Evolutionary conservation across 2,888 invertebrate species (phyloP).

Genomic region (Cryptops parisi): DNA sequence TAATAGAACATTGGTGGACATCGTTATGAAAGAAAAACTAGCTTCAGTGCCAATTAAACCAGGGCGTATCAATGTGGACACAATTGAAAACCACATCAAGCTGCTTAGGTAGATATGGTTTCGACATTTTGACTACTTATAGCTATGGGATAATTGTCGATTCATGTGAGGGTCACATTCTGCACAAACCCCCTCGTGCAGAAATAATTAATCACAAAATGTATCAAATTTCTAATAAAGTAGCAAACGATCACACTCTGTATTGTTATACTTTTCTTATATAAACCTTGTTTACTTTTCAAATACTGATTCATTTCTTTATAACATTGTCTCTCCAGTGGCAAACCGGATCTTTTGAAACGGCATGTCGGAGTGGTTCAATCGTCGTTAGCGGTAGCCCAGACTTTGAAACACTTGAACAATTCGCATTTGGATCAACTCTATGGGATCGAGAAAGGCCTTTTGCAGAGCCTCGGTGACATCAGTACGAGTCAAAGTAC

Average conservation of each 20-base stretch:
- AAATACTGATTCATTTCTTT: too few relatives aligned
- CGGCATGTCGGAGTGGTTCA: constrained; percentile 11
- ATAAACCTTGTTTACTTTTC: too few relatives aligned
- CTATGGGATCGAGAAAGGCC: constrained; percentile 16
- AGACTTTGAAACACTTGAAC: constrained; percentile 10
- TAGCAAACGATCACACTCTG: too few relatives aligned
- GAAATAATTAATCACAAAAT: too few relatives aligned
- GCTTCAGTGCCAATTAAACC: background rate
- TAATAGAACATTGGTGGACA: constrained; percentile 28
- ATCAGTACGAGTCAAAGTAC: background rate
- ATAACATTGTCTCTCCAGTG: background rate
- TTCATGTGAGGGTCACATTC: too few relatives aligned
- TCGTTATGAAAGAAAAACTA: constrained; percentile 24
- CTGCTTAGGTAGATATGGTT: constrained; percentile 5
- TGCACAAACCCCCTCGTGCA: too few relatives aligned
- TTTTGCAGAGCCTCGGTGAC: constrained; percentile 12
- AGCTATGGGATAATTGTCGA: too few relatives aligned
- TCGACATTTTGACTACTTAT: too few relatives aligned
- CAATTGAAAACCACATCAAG: constrained; percentile 13
- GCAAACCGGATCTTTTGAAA: background rate
- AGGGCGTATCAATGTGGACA: constrained; percentile 18
- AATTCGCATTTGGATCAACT: constrained; percentile 15
- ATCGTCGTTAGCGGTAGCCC: constrained; percentile 7
- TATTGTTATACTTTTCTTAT: too few relatives aligned
- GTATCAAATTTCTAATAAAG: too few relatives aligned